Evolutionary conservation across 1,140 invertebrate genomes (phyloP).

Genomic region (Brachionus plicatilis): DNA sequence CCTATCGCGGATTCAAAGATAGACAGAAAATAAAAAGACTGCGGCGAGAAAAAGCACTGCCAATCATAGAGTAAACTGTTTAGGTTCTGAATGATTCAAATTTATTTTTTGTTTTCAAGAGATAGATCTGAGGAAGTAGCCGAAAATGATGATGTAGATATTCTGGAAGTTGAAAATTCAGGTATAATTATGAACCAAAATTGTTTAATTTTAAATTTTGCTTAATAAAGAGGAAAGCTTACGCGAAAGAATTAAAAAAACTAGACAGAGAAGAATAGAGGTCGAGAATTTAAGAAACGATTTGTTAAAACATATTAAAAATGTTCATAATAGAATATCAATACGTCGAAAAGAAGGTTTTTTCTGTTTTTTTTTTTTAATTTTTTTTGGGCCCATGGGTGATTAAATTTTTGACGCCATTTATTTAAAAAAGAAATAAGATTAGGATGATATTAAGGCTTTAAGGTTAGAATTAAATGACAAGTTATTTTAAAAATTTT

Average conservation of each 20-base stretch:
- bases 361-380: background rate
- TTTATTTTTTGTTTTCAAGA: background rate
- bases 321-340: constrained; percentile 6
- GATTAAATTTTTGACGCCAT: background rate
- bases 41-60: background rate
- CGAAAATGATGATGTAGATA: background rate
- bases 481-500: too few relatives aligned
- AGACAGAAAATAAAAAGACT: background rate
- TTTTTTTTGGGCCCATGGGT: background rate
- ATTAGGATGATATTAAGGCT: background rate
- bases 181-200: background rate
- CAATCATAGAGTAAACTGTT: background rate
- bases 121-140: background rate
- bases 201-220: background rate
- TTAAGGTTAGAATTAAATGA: background rate
- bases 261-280: constrained; percentile 6
- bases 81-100: too few relatives aligned
- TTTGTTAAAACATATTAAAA: constrained; percentile 34
- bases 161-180: constrained; percentile 8
- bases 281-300: constrained; percentile 18
- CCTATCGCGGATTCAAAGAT: background rate
- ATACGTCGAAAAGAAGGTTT: constrained; percentile 37
- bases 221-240: background rate
- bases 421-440: background rate
- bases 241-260: constrained; percentile 28